Conservation (phyloP, 2,888 invertebrate species). For the Andrena dorsata region DNA sequence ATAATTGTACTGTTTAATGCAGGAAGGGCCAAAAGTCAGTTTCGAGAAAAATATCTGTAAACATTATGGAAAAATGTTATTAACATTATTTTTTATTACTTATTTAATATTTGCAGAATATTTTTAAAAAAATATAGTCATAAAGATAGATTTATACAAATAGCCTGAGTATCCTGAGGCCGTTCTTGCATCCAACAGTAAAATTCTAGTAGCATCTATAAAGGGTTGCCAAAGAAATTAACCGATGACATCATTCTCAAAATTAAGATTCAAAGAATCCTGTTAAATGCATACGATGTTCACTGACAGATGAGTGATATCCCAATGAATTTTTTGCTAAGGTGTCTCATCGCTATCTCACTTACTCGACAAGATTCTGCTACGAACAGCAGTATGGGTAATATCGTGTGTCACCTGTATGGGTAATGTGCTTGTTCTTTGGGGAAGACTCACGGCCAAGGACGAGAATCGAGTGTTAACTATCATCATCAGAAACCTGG, state of each 20-base stretch:
- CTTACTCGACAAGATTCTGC: conserved; percentile 86
- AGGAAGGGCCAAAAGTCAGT: no score
- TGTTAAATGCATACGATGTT: not conserved
- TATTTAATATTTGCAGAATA: no score
- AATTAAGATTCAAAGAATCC: not conserved
- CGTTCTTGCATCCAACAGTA: no score
- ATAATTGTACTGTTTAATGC: no score
- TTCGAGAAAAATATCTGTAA: no score
- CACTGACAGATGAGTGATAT: not conserved
- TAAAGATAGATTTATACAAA: no score
- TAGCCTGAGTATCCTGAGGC: no score
- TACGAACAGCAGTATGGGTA: conserved; percentile 88
- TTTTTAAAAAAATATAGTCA: no score
- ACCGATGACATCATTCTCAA: not conserved
- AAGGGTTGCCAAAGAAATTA: not conserved
- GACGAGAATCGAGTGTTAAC: conserved; percentile 89
- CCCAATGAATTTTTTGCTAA: conserved; percentile 60
- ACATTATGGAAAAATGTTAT: no score
- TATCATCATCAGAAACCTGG: conserved; percentile 88
- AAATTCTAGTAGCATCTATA: not conserved
- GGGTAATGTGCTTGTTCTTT: conserved; percentile 89
- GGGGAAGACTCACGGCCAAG: conserved; percentile 87
- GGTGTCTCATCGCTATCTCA: conserved; percentile 88
- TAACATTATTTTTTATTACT: no score
- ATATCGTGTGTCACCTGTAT: conserved; percentile 87